These are phyloP conservation scores for Zaprionus camerounensis DNA, from an alignment of 1,140 invertebrate species.

Conservation along the genomic window DNA sequence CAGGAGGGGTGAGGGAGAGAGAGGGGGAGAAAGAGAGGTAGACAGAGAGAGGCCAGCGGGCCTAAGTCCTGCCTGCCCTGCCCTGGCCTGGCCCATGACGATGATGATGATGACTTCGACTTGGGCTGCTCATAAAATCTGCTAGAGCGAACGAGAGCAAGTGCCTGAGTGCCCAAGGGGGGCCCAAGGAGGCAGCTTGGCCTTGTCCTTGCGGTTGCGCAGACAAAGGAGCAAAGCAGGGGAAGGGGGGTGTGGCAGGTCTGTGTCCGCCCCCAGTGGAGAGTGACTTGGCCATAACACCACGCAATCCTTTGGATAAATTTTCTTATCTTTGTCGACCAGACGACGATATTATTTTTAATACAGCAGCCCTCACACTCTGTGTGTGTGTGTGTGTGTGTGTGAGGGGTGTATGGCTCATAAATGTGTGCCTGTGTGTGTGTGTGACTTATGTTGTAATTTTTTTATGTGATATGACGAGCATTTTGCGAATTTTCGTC, in stretches of 20 bases:
- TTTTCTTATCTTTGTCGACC: conserved; percentile 83
- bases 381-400: conserved; percentile 39
- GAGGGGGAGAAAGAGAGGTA: not conserved
- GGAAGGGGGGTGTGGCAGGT: not conserved
- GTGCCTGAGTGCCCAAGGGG: not conserved
- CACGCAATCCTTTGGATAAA: conserved; percentile 84
- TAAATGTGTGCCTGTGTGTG: conserved; percentile 38
- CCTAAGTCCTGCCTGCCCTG: conserved; percentile 41
- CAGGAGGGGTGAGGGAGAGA: not conserved
- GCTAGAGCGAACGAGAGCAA: not conserved
- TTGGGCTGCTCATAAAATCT: conserved; percentile 75
- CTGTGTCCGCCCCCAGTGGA: conserved; percentile 20
- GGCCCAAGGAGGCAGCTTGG: conserved; percentile 15
- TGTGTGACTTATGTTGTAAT: conserved; percentile 80
- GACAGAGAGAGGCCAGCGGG: conserved; percentile 29
- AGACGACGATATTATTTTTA: conserved; percentile 84
- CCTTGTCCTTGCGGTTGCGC: conserved; percentile 74
- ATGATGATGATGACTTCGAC: conserved; percentile 71
- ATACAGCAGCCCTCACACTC: conserved; percentile 65
- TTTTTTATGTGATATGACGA: conserved; percentile 71
- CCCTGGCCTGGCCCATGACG: conserved; percentile 16
- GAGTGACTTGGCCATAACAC: conserved; percentile 69
- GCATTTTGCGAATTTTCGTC: conserved; percentile 62
- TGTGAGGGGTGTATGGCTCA: conserved; percentile 24
- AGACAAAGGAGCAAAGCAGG: conserved; percentile 36